Percentiles rank a stretch among this genome's conserved stretches.
These are phyloP conservation scores for Aramus guarauna DNA, from an alignment of 2,113 vertebrate genomes.

Conservation along the genomic window DNA sequence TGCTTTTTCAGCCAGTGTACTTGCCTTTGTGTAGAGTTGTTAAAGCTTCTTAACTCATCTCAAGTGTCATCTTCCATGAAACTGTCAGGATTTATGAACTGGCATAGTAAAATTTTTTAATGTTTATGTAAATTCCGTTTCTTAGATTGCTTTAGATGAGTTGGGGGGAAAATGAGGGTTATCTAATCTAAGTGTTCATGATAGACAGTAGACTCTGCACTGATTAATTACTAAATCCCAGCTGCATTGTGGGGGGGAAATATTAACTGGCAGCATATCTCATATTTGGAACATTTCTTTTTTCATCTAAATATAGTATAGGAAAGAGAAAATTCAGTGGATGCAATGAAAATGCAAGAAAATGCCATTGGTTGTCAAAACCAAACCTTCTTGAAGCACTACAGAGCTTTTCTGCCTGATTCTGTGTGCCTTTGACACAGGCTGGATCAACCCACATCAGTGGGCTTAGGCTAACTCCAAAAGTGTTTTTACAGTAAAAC, in stretches of 20 bases:
- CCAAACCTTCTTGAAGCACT: background rate
- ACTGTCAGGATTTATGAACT: conserved; percentile 5
- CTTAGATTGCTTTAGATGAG: background rate
- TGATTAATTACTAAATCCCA: background rate
- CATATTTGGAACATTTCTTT: background rate
- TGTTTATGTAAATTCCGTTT: conserved; percentile 5
- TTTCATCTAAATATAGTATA: background rate
- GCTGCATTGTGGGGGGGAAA: background rate
- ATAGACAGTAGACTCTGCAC: background rate
- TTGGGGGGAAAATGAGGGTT: background rate
- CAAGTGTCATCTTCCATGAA: background rate
- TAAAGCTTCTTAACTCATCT: conserved; percentile 1
- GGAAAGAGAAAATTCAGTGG: background rate
- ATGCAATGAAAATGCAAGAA: background rate
- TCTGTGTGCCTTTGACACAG: background rate
- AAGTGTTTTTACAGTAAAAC: background rate
- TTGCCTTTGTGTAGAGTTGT: background rate
- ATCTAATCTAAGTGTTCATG: background rate
- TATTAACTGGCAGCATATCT: background rate
- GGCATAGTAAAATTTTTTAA: background rate
- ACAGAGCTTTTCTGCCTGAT: background rate
- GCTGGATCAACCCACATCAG: background rate
- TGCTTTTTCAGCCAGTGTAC: background rate
- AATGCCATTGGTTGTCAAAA: background rate
- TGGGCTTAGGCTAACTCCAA: background rate